phyloP scores from a whole-genome alignment of 2,888 invertebrate species.

The Andrena hattorfiana region DNA sequence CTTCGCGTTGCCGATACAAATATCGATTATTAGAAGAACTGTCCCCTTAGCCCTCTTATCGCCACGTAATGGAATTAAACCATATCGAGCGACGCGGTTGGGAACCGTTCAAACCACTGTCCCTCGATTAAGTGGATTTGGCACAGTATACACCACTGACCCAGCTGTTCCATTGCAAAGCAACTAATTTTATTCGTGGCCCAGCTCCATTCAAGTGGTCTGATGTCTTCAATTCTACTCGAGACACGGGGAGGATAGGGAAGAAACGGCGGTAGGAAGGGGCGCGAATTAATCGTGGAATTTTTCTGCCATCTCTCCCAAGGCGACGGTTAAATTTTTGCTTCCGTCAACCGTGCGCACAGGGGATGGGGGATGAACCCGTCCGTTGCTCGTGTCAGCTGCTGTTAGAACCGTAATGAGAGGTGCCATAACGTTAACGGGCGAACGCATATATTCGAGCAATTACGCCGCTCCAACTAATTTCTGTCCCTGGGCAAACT shows the following conservation, averaged over 20 bases:
- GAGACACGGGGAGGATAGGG: neutral
- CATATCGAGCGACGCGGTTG: too few relatives aligned
- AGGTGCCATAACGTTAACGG: slow-evolving; percentile 74
- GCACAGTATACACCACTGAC: too few relatives aligned
- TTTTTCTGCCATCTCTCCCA: slow-evolving; percentile 55
- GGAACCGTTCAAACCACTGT: too few relatives aligned
- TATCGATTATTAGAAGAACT: slow-evolving; percentile 12
- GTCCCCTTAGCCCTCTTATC: neutral
- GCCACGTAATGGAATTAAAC: slow-evolving; percentile 2
- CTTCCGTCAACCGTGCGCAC: slow-evolving; percentile 34
- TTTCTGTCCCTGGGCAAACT: slow-evolving; percentile 73
- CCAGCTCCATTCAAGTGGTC: neutral
- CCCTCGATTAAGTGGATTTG: too few relatives aligned
- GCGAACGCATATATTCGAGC: slow-evolving; percentile 72
- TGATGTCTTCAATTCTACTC: neutral
- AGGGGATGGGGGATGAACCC: slow-evolving; percentile 44
- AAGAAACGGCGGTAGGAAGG: neutral
- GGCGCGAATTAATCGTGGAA: slow-evolving; percentile 32
- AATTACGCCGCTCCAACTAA: slow-evolving; percentile 74
- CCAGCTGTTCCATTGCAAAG: too few relatives aligned
- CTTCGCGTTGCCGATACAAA: slow-evolving; percentile 9
- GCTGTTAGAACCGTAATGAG: slow-evolving; percentile 71
- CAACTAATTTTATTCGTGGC: too few relatives aligned
- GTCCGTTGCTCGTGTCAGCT: slow-evolving; percentile 63
- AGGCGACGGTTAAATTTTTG: slow-evolving; percentile 54